These are phyloP conservation scores for Suillia variegata DNA, from an alignment of 2,888 invertebrate species.

Conservation along the genomic window DNA sequence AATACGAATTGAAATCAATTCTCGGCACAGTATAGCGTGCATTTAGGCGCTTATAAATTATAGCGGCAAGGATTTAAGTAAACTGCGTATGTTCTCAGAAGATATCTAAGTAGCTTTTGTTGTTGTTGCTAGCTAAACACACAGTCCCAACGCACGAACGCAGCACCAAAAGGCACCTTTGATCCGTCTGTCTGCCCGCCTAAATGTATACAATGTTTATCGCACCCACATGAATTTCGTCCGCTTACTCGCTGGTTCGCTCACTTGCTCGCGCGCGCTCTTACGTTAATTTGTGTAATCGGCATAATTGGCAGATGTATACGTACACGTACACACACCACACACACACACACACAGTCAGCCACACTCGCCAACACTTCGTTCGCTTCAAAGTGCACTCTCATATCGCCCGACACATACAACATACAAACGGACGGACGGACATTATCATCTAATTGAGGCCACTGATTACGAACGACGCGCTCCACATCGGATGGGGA, in stretches of 20 bases:
- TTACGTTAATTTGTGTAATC: slow-evolving; percentile 31
- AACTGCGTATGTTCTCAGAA: too few relatives aligned
- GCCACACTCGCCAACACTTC: background rate
- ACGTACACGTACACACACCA: slow-evolving; percentile 8
- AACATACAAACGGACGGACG: too few relatives aligned
- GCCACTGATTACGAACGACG: background rate
- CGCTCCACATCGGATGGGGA: background rate
- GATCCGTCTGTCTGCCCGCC: background rate
- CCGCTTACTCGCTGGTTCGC: background rate
- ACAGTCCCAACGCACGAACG: background rate
- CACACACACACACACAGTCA: slow-evolving; percentile 6
- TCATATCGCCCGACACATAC: background rate
- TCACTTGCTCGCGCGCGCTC: background rate
- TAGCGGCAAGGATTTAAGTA: too few relatives aligned
- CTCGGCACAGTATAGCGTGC: background rate
- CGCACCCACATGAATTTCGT: background rate
- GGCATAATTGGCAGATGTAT: slow-evolving; percentile 33
- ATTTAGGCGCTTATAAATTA: too few relatives aligned
- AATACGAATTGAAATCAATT: background rate
- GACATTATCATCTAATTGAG: background rate
- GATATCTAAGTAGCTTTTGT: too few relatives aligned
- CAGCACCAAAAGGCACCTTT: too few relatives aligned
- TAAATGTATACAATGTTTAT: background rate
- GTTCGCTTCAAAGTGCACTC: background rate
- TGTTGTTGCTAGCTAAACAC: background rate